A percentile compares a stretch with the other conserved stretches of the same genome.
Conservation (phyloP, 2,888 invertebrate genomes). For the Limnephilus rhombicus region DNA sequence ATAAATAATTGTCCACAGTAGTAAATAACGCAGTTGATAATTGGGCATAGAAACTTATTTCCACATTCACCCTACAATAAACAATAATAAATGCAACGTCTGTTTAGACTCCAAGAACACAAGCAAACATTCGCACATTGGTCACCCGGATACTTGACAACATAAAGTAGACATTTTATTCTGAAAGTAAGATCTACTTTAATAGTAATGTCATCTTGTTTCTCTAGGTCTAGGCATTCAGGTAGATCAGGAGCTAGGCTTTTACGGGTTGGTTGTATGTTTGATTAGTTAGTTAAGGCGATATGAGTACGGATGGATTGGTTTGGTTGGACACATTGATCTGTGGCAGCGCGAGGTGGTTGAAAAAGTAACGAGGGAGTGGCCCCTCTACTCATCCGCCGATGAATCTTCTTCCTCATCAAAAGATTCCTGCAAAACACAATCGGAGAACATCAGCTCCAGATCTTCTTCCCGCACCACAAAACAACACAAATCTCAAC, state of each 20-base stretch:
- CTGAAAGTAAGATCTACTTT: not conserved
- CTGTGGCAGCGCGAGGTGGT: conserved; percentile 18
- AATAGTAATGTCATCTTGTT: not conserved
- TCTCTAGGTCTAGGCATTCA: not conserved
- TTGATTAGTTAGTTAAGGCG: not conserved
- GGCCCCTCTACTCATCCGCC: conserved; percentile 50
- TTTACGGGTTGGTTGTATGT: not conserved
- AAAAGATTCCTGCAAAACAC: conserved; percentile 63
- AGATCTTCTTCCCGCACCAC: conserved; percentile 30
- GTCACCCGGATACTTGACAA: too few relatives aligned
- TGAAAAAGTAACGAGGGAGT: conserved; percentile 24
- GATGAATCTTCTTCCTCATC: conserved; percentile 61
- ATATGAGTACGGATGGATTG: not conserved
- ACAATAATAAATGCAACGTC: not conserved
- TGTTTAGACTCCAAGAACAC: not conserved
- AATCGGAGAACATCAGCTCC: conserved; percentile 54
- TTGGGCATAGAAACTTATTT: not conserved
- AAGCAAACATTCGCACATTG: too few relatives aligned
- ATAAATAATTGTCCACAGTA: not conserved
- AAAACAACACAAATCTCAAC: conserved; percentile 18
- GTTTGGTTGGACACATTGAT: not conserved
- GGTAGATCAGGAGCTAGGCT: not conserved
- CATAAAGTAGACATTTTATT: not conserved
- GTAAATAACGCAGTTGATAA: not conserved
- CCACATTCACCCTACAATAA: not conserved